These are phyloP conservation scores for Sinodicranocentrus sp. DNA, from an alignment of 2,888 invertebrate species.

Conservation along the genomic window DNA sequence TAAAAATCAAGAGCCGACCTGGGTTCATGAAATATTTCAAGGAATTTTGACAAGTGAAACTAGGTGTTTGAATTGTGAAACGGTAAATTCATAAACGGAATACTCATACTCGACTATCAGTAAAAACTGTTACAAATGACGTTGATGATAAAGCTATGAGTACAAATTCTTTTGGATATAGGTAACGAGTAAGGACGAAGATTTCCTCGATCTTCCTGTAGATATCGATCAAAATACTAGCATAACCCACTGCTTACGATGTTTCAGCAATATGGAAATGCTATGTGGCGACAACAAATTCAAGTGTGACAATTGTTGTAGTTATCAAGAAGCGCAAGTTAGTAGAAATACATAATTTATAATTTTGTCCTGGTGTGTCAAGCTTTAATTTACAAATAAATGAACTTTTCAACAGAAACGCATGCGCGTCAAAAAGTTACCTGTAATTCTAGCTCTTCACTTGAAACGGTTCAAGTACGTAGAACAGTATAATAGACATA, in stretches of 20 bases:
- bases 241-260: slow-evolving; percentile 97
- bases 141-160: background rate
- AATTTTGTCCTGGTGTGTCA: too few relatives aligned
- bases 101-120: background rate
- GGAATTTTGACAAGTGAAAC: slow-evolving; percentile 99
- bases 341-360: too few relatives aligned
- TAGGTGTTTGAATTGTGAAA: slow-evolving; percentile 99
- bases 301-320: slow-evolving; percentile 99
- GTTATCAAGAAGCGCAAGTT: slow-evolving; percentile 98
- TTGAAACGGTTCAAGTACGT: slow-evolving; percentile 98
- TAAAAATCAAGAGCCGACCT: slow-evolving; percentile 89
- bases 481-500: slow-evolving; percentile 99
- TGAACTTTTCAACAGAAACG: slow-evolving; percentile 82
- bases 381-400: background rate
- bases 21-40: slow-evolving; percentile 99
- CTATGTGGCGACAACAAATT: slow-evolving; percentile 99
- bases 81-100: slow-evolving; percentile 82
- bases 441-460: slow-evolving; percentile 98
- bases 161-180: slow-evolving; percentile 76
- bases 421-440: slow-evolving; percentile 98
- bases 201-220: slow-evolving; percentile 99
- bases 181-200: slow-evolving; percentile 98
- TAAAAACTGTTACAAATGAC: too few relatives aligned
- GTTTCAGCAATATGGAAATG: slow-evolving; percentile 99
- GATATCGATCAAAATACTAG: slow-evolving; percentile 99